Percentiles rank a stretch among this genome's conserved stretches.
These are phyloP conservation scores for Riptortus pedestris DNA, from an alignment of 1,140 invertebrate genomes.

Conservation along the genomic window DNA sequence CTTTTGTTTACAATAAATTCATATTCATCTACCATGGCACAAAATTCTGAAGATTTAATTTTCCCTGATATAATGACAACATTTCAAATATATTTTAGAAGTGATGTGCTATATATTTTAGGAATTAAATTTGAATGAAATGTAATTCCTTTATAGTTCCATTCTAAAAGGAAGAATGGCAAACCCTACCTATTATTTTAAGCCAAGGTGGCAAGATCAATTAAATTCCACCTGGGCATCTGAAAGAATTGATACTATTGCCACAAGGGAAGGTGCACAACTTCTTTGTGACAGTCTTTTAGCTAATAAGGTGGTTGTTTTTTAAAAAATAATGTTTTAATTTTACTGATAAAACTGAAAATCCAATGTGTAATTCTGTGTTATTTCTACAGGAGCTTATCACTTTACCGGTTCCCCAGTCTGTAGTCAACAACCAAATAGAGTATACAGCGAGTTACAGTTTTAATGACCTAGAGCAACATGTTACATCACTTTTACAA, in stretches of 20 bases:
- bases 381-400: constrained; percentile 36
- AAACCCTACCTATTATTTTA: constrained; percentile 19
- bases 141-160: no score
- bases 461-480: constrained; percentile 42
- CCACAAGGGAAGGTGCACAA: constrained; percentile 42
- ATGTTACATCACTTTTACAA: constrained; percentile 42
- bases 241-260: constrained; percentile 48
- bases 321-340: constrained; percentile 14
- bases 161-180: no score
- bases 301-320: constrained; percentile 39
- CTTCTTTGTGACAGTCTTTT: constrained; percentile 45
- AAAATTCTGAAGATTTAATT: no score
- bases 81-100: no score
- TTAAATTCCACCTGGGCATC: constrained; percentile 46
- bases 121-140: no score
- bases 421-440: constrained; percentile 34
- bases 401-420: constrained; percentile 33
- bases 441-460: constrained; percentile 31
- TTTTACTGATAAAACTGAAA: neutral
- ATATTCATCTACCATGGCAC: no score
- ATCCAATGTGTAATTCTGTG: neutral
- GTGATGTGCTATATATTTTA: no score
- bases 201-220: constrained; percentile 45
- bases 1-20: no score
- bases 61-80: no score